Base-by-base conservation (phyloP, 1,140 invertebrate genomes). In the Drosophila carrolli region DNA sequence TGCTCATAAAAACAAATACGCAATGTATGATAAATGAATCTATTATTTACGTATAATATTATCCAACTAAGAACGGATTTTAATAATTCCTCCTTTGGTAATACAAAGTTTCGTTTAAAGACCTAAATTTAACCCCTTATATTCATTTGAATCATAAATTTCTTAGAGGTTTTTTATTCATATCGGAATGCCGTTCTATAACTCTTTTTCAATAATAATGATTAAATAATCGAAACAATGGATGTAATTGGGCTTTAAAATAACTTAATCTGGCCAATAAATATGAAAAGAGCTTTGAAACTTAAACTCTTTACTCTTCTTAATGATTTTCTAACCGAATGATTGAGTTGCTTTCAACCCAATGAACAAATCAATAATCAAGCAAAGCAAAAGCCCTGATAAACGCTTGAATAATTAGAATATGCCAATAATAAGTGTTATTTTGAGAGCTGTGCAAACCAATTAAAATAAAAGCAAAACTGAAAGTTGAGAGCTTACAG, bases 381-480 rank as follows among this genome's bases (percentile, higher is more conserved):
- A 41, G 29, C n/a, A 13, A 43, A 32, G n/a, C 38, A 8, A 43
- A 60, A 32, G 29, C 23, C 14, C 11, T 43, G 46, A 43, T 48
- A 68, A 68, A 51, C 60, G 16, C 37, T 32, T 27, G 11, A 66
- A 46, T 62, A 41, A 63, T 63, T 67, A 67, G 44, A 47, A 66
- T 48, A 50, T 63, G 61, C 32, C 61, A 65, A 65, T 65, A 46
- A 65, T 37, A 60, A 46, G 56, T 41, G 61, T 61, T 44, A 23
- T 38, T 54, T 54, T 27, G 27, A 58, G 38, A 14, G 8, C 5
- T 37, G 27, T 13, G 27, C 46, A 61, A 57, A 61, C 50, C 41
- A 73, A 78, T 58, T 73, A 65, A 62, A 54, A 57, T 50, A 35
- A 77, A 56, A 56, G 56, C 55, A 59, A 40, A 56, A 43, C 48